These are phyloP conservation scores for Selenia dentaria DNA, from an alignment of 2,888 invertebrate species.

Conservation along the genomic window DNA sequence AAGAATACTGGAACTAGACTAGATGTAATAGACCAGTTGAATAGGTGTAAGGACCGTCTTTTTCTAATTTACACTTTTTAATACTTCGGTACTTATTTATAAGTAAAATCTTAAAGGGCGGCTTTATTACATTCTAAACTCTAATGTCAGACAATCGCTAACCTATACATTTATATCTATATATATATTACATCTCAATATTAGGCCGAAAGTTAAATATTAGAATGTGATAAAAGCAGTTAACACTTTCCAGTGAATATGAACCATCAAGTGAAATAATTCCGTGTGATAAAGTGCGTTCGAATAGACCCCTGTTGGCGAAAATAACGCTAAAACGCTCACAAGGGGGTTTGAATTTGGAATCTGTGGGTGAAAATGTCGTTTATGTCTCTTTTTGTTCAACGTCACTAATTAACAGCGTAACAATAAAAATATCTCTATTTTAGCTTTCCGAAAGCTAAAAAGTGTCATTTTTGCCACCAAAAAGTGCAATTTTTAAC, in stretches of 20 bases:
- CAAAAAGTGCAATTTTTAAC: too few species aligned
- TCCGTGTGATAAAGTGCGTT: slow-evolving; percentile 26
- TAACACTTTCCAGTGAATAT: slow-evolving; percentile 6
- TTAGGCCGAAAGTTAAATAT: not conserved
- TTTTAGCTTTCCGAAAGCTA: too few species aligned
- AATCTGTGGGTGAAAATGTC: too few species aligned
- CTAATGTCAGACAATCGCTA: not conserved
- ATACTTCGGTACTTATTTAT: not conserved
- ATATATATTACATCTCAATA: too few species aligned
- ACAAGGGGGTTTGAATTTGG: too few species aligned
- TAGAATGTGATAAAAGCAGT: slow-evolving; percentile 11
- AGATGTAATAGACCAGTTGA: slow-evolving; percentile 19
- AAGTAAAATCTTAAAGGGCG: not conserved
- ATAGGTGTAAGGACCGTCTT: slow-evolving; percentile 11
- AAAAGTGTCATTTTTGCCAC: too few species aligned
- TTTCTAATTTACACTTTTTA: slow-evolving; percentile 5
- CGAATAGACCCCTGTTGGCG: too few species aligned
- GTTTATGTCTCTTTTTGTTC: too few species aligned
- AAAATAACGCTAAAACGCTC: too few species aligned
- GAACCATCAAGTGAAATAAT: slow-evolving; percentile 8
- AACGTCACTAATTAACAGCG: too few species aligned
- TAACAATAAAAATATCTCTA: too few species aligned
- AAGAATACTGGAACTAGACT: slow-evolving; percentile 9
- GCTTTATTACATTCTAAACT: slow-evolving; percentile 11
- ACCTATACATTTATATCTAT: too few species aligned